Evolutionary conservation across 1,140 invertebrate genomes (phyloP).

Genomic region (Cydia strobilella): DNA sequence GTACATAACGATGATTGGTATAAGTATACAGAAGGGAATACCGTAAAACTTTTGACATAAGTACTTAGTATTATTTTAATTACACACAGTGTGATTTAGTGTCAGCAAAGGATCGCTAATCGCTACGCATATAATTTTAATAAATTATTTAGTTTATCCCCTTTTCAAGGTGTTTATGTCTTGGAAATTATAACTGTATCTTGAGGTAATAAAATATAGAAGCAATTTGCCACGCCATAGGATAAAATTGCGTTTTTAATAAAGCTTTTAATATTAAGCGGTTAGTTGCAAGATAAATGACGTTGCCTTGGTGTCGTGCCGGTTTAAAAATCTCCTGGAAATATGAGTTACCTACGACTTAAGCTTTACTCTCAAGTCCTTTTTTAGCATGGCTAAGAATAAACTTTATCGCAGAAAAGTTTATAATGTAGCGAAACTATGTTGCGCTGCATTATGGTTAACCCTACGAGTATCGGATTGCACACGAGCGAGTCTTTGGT

Average conservation of each 20-base stretch:
- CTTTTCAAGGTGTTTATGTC: not conserved
- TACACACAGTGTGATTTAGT: not conserved
- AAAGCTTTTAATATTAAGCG: constrained; percentile 3
- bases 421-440: no score
- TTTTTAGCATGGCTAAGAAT: not conserved
- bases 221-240: constrained; percentile 1
- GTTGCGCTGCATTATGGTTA: no score
- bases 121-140: not conserved
- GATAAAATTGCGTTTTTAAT: constrained; percentile 17
- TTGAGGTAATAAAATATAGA: not conserved
- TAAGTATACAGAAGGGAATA: no score
- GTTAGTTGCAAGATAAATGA: not conserved
- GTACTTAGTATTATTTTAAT: no score
- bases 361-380: not conserved
- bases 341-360: not conserved
- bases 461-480: no score
- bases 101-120: not conserved
- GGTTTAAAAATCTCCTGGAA: constrained; percentile 6
- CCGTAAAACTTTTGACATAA: no score
- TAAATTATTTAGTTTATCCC: not conserved
- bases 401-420: not conserved
- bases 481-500: no score
- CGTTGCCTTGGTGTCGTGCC: not conserved
- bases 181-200: not conserved
- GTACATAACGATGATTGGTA: no score